These are phyloP conservation scores for Eudyptes chrysolophus DNA, from an alignment of 2,113 vertebrate species.

Conservation along the genomic window DNA sequence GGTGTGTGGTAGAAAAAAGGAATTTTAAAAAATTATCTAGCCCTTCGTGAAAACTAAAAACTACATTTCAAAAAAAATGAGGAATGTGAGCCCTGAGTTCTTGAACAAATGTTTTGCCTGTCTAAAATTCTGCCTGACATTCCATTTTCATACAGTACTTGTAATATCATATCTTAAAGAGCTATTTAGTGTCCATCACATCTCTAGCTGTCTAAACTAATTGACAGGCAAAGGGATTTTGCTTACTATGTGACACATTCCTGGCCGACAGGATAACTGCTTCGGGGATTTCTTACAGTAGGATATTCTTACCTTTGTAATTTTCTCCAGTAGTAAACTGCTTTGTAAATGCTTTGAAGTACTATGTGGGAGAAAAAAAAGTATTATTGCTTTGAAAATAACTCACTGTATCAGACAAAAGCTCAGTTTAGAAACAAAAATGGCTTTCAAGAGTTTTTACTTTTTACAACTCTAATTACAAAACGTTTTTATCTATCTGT, in stretches of 20 bases:
- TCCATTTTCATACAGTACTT: background rate
- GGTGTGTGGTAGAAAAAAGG: background rate
- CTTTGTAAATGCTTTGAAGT: conserved; percentile 85
- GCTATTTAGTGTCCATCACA: background rate
- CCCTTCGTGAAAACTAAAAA: background rate
- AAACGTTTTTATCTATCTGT: background rate
- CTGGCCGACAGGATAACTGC: background rate
- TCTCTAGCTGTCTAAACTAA: background rate
- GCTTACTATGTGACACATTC: background rate
- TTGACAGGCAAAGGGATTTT: background rate
- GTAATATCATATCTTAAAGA: background rate
- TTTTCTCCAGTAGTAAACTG: conserved; percentile 82
- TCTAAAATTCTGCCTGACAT: background rate
- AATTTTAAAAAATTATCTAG: background rate
- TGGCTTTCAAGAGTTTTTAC: background rate
- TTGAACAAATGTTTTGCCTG: background rate
- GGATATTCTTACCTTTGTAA: conserved; percentile 80
- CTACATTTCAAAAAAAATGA: background rate
- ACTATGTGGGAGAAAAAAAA: conserved; percentile 66
- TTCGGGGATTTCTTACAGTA: background rate
- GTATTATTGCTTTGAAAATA: background rate
- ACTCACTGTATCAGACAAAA: background rate
- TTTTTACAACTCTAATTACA: background rate
- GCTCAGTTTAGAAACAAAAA: background rate
- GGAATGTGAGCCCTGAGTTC: background rate